These are phyloP conservation scores for Prochilodus magdalenae DNA, from an alignment of 2,113 vertebrate genomes.

Conservation along the genomic window DNA sequence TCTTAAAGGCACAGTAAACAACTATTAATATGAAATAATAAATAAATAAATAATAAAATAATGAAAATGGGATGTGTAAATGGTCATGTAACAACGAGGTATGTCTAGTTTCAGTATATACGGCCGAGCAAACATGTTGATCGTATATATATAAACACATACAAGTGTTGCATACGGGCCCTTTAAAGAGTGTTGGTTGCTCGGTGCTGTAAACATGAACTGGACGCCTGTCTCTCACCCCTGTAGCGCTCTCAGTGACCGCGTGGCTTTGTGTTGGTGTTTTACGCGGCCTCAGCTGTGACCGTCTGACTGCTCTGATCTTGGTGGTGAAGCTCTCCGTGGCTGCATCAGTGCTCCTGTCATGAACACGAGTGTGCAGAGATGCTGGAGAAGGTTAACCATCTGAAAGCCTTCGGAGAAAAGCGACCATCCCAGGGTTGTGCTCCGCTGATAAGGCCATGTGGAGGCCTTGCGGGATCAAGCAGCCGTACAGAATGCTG, in stretches of 20 bases:
- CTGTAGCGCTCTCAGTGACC: neutral
- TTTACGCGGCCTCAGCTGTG: constrained; percentile 21
- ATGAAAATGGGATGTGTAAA: no score
- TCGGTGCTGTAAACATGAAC: no score
- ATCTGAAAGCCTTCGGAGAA: neutral
- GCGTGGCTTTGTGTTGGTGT: neutral
- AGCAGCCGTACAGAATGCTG: neutral
- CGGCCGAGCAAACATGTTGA: no score
- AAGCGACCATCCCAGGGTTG: neutral
- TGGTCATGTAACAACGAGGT: no score
- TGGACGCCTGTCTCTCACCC: no score
- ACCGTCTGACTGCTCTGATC: constrained; percentile 19
- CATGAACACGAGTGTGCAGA: constrained; percentile 43
- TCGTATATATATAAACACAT: no score
- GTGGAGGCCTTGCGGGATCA: neutral
- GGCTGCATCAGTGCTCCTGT: constrained; percentile 49
- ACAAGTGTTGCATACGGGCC: no score
- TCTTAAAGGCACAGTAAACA: no score
- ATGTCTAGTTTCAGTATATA: no score
- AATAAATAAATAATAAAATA: no score
- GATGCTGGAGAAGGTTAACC: constrained; percentile 47
- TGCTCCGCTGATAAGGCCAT: neutral
- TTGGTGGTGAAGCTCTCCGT: constrained; percentile 3
- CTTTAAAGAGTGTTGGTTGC: no score
- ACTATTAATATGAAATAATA: no score